Percentiles rank a stretch among this genome's conserved stretches.
These are phyloP conservation scores for Anthonomus grandis DNA, from an alignment of 1,140 invertebrate genomes.

Conservation along the genomic window DNA sequence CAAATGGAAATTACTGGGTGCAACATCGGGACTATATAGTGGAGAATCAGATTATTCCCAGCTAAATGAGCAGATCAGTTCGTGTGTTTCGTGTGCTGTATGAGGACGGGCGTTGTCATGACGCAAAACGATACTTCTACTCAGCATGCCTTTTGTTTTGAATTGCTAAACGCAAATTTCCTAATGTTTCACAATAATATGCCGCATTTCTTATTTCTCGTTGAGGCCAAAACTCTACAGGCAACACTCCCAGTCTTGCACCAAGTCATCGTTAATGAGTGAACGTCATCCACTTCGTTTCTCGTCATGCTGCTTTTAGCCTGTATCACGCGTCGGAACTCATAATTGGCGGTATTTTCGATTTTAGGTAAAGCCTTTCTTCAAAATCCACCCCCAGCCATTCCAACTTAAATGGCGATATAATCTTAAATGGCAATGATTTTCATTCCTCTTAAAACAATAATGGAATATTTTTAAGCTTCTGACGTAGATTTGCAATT, in stretches of 20 bases:
- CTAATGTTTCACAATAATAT: not conserved
- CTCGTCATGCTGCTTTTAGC: too few species aligned
- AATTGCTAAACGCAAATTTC: not conserved
- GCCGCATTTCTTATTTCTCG: too few species aligned
- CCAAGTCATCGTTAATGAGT: not conserved
- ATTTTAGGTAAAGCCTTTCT: too few species aligned
- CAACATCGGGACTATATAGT: constrained; percentile 19
- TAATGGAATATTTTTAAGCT: too few species aligned
- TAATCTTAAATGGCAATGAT: too few species aligned
- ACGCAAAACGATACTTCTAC: not conserved
- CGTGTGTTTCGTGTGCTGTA: not conserved
- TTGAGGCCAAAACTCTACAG: not conserved
- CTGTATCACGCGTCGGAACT: too few species aligned
- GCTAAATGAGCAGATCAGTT: constrained; percentile 5
- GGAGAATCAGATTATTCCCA: constrained; percentile 27
- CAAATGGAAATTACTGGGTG: constrained; percentile 17
- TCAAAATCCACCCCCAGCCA: too few species aligned
- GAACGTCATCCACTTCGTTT: too few species aligned
- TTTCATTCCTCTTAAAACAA: too few species aligned
- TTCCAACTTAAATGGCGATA: too few species aligned
- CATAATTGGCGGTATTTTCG: too few species aligned
- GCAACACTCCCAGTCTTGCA: not conserved
- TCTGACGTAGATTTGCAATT: too few species aligned
- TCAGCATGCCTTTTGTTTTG: not conserved
- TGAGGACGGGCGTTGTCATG: constrained; percentile 14